Conservation (phyloP, 2,113 vertebrate genomes). For the Morone saxatilis region DNA sequence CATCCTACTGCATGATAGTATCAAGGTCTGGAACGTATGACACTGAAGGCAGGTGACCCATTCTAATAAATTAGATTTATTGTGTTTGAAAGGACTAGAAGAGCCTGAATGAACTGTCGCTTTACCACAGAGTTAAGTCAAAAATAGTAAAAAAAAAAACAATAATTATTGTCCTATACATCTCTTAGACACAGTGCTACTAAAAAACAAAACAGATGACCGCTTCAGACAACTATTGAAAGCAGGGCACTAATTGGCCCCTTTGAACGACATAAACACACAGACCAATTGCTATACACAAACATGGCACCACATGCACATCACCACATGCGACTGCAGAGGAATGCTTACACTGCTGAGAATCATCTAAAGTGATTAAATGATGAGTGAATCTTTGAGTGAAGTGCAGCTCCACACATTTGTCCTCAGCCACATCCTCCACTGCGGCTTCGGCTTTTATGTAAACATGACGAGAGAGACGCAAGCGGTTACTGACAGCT, state of each 20-base stretch:
- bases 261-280: constrained; percentile 60
- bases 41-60: background rate
- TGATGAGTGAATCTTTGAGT: constrained; percentile 54
- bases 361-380: constrained; percentile 37
- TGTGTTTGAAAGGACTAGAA: constrained; percentile 9
- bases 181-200: constrained; percentile 25
- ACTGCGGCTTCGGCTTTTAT: constrained; percentile 31
- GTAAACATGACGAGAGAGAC: constrained; percentile 37
- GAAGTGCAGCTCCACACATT: constrained; percentile 14
- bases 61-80: constrained; percentile 33
- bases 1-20: background rate
- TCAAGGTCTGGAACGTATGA: background rate
- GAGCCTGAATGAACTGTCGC: constrained; percentile 2
- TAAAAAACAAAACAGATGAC: constrained; percentile 64
- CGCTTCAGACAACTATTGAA: constrained; percentile 51
- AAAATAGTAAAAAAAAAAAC: constrained; percentile 33
- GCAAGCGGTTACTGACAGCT: constrained; percentile 43
- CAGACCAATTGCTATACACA: constrained; percentile 38
- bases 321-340: constrained; percentile 26
- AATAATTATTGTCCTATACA: constrained; percentile 55
- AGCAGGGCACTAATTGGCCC: constrained; percentile 59
- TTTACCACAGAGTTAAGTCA: constrained; percentile 33
- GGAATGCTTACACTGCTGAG: constrained; percentile 55
- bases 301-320: constrained; percentile 72
- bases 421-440: constrained; percentile 14